These are phyloP conservation scores for Anomalospiza imberbis DNA, from an alignment of 2,797 vertebrate species.

Conservation along the genomic window DNA sequence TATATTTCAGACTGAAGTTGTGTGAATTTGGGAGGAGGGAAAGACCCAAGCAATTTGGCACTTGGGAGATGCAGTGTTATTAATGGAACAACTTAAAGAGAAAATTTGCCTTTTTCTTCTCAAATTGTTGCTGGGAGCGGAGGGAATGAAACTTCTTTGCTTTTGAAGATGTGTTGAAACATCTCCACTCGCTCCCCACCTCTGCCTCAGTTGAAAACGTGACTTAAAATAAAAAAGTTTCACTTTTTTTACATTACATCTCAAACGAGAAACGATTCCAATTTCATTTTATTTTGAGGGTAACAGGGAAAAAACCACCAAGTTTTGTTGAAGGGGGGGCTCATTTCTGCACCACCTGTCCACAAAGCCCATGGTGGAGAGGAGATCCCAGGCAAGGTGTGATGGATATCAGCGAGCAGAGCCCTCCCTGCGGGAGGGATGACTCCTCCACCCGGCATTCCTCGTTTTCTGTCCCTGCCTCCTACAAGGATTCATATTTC, in stretches of 20 bases:
- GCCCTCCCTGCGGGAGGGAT: not conserved
- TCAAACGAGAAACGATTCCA: not conserved
- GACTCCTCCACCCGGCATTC: no score
- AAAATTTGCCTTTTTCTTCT: not conserved
- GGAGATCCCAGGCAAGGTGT: not conserved
- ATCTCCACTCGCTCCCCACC: not conserved
- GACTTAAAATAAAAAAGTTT: not conserved
- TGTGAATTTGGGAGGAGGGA: not conserved
- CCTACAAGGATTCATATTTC: not conserved
- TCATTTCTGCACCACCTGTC: not conserved
- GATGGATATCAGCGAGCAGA: not conserved
- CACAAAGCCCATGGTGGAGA: accelerated
- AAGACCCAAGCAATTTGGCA: not conserved
- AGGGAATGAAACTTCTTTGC: not conserved
- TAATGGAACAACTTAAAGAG: not conserved
- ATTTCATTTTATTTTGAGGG: not conserved
- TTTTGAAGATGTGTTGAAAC: not conserved
- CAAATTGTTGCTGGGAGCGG: not conserved
- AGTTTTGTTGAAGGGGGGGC: not conserved
- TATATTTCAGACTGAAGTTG: not conserved
- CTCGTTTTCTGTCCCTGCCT: not conserved
- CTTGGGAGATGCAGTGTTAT: not conserved
- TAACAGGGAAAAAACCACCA: not conserved
- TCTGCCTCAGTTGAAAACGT: not conserved
- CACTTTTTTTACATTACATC: accelerated